Base-by-base conservation (phyloP, 2,888 invertebrate species). In the Brachyopa scutellaris region DNA sequence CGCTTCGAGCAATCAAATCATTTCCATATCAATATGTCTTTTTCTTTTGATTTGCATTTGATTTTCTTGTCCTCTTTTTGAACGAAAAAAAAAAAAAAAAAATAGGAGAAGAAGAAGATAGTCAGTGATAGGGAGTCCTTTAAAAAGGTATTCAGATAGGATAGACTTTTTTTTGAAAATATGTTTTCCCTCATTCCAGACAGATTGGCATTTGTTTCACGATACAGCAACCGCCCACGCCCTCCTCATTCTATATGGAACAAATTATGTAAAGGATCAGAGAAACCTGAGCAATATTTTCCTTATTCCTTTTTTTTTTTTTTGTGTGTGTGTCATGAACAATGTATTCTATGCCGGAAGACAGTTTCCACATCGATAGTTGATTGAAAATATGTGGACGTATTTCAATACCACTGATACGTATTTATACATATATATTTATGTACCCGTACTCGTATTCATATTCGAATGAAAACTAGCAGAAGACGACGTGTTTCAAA, bases 41-140 rank as follows among this genome's bases (percentile, higher is more conserved):
- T 51, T 64, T 61, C 40, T 53, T 80, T 80, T 76, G 80, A 80
- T 80, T 80, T 79, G 79, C 79, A 74, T 79, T 79, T 67, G 74
- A 79, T 61, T 69, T 69, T 67, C 66, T 66, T 67, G 51, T 59
- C 45, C 23, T 29, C 8, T n/a, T 69, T 13, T 59, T 40, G 42
- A 13, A 42, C 5, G n/a, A 51, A 13, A 8, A 59, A 36, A 69
- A 61, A 19, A 29, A 36, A 45, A 7, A 49, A 21, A 9, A n/a
- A n/a, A n/a, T n/a, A n/a, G n/a, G n/a, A n/a, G n/a, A n/a, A n/a
- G n/a, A n/a, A n/a, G n/a, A n/a, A n/a, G 33, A 3, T 19, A 31
- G 0, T 9, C 17, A 13, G 1, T 1, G 11, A 40, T 19, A 33
- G 26, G 26, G 6, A 17, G 15, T 21, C 29, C 21, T 15, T 55